Evolutionary conservation across 2,888 invertebrate species (phyloP).

Genomic region (Oxystoma pomonae): DNA sequence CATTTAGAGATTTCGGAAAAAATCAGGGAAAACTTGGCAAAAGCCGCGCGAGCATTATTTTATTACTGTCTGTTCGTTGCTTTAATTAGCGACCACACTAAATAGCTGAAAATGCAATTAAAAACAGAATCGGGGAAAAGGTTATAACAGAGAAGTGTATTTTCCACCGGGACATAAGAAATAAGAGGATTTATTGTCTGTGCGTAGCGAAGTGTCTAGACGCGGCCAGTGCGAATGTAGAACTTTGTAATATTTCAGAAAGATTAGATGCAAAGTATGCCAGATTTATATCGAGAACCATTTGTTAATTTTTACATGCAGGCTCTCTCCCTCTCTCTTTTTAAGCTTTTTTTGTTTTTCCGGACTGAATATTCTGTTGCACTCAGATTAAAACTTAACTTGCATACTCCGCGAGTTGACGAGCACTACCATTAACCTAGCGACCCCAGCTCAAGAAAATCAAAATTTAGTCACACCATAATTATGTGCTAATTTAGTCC

Average conservation of each 20-base stretch:
- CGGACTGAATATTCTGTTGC: too few species aligned
- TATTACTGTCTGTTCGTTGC: not conserved
- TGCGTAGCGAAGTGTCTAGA: not conserved
- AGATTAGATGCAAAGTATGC: not conserved
- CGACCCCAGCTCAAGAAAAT: too few species aligned
- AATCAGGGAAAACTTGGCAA: conserved; percentile 33
- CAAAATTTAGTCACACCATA: too few species aligned
- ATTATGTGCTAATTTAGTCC: too few species aligned
- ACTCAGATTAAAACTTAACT: too few species aligned
- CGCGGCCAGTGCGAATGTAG: not conserved
- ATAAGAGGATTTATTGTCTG: not conserved
- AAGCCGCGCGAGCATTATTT: conserved; percentile 9
- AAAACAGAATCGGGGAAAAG: conserved; percentile 25
- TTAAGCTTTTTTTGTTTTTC: too few species aligned
- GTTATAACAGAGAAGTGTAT: conserved; percentile 10
- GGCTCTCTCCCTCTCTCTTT: too few species aligned
- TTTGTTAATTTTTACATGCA: too few species aligned
- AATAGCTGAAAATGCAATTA: conserved; percentile 26
- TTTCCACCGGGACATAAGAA: not conserved
- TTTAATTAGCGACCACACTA: conserved; percentile 1
- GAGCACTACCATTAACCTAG: too few species aligned
- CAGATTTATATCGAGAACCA: too few species aligned
- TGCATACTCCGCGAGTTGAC: too few species aligned
- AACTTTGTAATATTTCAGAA: not conserved
- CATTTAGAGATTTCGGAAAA: conserved; percentile 46